Base-by-base conservation (phyloP, 2,888 invertebrate genomes). In the Leptinotarsa rubiginosa region DNA sequence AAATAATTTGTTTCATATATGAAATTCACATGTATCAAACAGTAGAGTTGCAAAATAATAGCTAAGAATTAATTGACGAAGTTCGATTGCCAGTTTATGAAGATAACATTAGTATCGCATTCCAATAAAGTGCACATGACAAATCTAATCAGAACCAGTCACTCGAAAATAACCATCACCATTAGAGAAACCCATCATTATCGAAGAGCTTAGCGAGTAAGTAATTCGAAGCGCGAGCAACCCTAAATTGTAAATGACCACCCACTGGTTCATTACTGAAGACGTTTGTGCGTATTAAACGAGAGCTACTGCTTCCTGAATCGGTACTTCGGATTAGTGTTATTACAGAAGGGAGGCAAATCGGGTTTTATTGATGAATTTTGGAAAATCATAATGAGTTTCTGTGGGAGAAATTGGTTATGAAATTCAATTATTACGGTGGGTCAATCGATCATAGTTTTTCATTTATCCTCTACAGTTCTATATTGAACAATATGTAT, bases 171-270 rank as follows among this genome's bases (percentile, higher is more conserved):
- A 56, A 56, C 20, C 22, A 56, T 56, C 15, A 56, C 22, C 25
- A 56, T 56, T 22, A 56, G 56, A 25, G 56, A 56, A 56, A 56
- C 56, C 56, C 4, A 25, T 56, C 56, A 56, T 56, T 56, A 56
- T 22, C 56, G 56, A 15, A 56, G 56, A 56, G 22, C 56, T 56
- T 56, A 56, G 56, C 56, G 15, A 56, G 22, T 52, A 18, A 18
- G 52, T 56, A 56, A 56, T 22, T 22, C 13, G 22, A 56, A 20
- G 56, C 22, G 56, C 56, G 22, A 56, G 56, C 22, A 22, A 56
- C 56, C 56, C 56, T 56, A 4, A 13, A 56, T 56, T 22, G 20
- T 56, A 22, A 56, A 56, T 56, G 56, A 56, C 56, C 56, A 25
- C 22, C 56, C 22, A 22, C 22, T 20, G 22, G 56, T 56, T 56